Evolutionary conservation across 2,888 invertebrate genomes (phyloP), one percentile per base, ranked within the genome.

Genomic region (Tiphia femorata): DNA sequence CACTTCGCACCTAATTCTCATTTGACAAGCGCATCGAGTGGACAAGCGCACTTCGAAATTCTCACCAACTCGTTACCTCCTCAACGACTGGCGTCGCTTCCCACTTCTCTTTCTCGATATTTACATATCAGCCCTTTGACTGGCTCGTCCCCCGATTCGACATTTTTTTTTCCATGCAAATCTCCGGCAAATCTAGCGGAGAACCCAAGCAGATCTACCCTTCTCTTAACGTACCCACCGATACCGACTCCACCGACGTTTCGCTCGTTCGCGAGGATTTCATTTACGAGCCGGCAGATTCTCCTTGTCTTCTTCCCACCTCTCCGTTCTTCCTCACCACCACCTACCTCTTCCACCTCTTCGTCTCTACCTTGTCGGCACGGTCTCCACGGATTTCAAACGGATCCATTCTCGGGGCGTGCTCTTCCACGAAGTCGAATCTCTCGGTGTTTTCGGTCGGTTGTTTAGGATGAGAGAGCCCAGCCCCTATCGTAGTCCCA

Each of bases 381-480:
- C n/a, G n/a, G n/a, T n/a, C 55, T 57, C 17, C 52, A 23, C 42
- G 54, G 60, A 62, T 62, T 61, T 62, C 54, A 41, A 48, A 48
- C 56, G 58, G 68, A 70, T 64, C 62, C 49, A 56, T 70, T 65
- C 63, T 41, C 58, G 49, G 66, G 58, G 62, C 60, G 60, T 56
- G n/a, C n/a, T n/a, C n/a, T n/a, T n/a, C n/a, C 50, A 4, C 52
- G 46, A 53, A 57, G 58, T 65, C 62, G 55, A 56, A 55, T 49
- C 64, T n/a, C n/a, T 53, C 48, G 56, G 58, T 58, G 50, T 65
- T 65, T 67, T 51, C 62, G 37, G 33, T 49, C 56, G 61, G 53
- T 64, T 71, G 67, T 70, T 73, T 70, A 72, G 66, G 44, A 58
- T 61, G 56, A 17, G 21, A 43, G 19, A 27, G 21, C 25, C 23